These are phyloP conservation scores for Chlorops oryzae DNA, from an alignment of 1,140 invertebrate species.

Conservation along the genomic window DNA sequence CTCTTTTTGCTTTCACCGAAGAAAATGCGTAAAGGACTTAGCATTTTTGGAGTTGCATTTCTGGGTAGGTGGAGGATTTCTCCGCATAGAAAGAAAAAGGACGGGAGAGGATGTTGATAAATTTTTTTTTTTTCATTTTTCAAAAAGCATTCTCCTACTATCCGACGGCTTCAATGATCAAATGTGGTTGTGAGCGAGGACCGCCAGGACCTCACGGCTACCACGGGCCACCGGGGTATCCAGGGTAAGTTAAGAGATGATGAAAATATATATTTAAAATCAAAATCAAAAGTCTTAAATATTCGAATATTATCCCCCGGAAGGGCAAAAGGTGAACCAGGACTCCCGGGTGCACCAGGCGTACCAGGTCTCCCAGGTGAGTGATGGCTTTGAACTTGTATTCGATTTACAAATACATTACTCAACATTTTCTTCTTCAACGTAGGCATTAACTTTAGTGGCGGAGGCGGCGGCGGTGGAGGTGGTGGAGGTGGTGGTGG, in stretches of 20 bases:
- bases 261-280: neutral
- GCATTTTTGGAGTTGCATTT: no score
- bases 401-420: neutral
- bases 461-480: constrained; percentile 1
- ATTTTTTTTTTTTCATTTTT: no score
- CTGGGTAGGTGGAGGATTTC: no score
- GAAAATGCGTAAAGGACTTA: no score
- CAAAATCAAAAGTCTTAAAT: neutral
- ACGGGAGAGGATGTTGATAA: no score
- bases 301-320: neutral
- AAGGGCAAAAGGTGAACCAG: constrained; percentile 1
- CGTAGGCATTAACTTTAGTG: neutral
- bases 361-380: neutral
- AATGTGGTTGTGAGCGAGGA: constrained; percentile 8
- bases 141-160: neutral
- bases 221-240: constrained; percentile 4
- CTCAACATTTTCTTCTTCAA: neutral
- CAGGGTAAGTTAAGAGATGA: neutral
- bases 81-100: no score
- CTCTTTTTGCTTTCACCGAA: no score
- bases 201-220: constrained; percentile 1
- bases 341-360: constrained; percentile 6
- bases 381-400: neutral
- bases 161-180: constrained; percentile 1
- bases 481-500: neutral